These are phyloP conservation scores for Temnothorax unifasciatus DNA, from an alignment of 2,888 invertebrate genomes.

Conservation along the genomic window DNA sequence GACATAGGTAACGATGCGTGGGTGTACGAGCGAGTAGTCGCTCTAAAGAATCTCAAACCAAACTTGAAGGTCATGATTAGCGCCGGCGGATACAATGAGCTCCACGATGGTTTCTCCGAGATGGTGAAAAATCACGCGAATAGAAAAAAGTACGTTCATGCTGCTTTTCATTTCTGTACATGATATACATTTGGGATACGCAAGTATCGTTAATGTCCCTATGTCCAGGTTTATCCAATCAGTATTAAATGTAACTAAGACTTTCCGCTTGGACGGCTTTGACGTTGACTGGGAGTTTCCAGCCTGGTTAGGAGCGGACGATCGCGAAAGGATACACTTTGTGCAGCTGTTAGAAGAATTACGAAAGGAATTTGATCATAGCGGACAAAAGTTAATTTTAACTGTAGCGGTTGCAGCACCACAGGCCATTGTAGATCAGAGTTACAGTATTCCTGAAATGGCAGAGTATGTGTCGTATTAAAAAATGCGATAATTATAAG, in stretches of 20 bases:
- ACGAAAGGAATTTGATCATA: slow-evolving; percentile 89
- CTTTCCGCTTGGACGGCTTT: slow-evolving; percentile 89
- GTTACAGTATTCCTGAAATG: slow-evolving; percentile 93
- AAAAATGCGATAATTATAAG: neutral
- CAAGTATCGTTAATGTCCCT: neutral
- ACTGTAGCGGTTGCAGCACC: slow-evolving; percentile 94
- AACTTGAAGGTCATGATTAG: slow-evolving; percentile 92
- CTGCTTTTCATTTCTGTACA: slow-evolving; percentile 80
- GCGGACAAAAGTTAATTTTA: slow-evolving; percentile 88
- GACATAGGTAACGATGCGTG: slow-evolving; percentile 86
- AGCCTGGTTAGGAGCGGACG: slow-evolving; percentile 86
- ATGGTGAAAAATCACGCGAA: slow-evolving; percentile 92
- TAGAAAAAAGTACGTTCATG: slow-evolving; percentile 87
- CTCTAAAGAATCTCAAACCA: slow-evolving; percentile 89
- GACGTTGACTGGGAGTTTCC: slow-evolving; percentile 97
- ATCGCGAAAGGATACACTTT: slow-evolving; percentile 91
- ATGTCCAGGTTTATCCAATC: slow-evolving; percentile 87
- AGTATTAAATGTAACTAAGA: slow-evolving; percentile 87
- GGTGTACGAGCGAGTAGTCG: slow-evolving; percentile 86
- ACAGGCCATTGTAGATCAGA: slow-evolving; percentile 90
- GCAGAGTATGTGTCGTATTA: slow-evolving; percentile 88
- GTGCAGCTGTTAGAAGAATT: slow-evolving; percentile 92
- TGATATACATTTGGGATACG: neutral
- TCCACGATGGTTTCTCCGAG: slow-evolving; percentile 88
- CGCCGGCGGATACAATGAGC: slow-evolving; percentile 89